Evolutionary conservation across 2,888 invertebrate species (phyloP), one percentile per base, ranked within the genome.

Genomic region (Epinotia nisella): DNA sequence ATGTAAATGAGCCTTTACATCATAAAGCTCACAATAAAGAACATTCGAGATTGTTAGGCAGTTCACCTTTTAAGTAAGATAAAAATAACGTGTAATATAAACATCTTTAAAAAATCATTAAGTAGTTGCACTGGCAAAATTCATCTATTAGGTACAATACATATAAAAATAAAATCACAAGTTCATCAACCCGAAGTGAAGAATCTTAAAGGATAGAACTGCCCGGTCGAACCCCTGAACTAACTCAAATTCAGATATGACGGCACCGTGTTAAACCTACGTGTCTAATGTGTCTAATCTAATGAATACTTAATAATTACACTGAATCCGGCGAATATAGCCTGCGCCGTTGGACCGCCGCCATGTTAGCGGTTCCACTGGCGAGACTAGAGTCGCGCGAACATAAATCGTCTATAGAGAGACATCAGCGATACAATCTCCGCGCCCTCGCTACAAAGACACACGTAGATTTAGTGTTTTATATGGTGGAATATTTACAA

Each of bases 231-330:
- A 85, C 84, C 87, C 87, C 83, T 83, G 90, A 92, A 91, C 92
- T 91, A 92, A 93, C 92, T 91, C 90, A 90, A 93, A 93, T 90
- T 93, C 93, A 93, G 89, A 86, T 87, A 90, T 87, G 90, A 86
- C 92, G 91, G 88, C 88, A 89, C 89, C 87, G 82, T 85, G 80
- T 86, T 90, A 88, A 86, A 78, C 87, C 91, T 92, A 90, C 80
- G 77, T 84, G 82, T 86, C 90, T 89, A 88, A 86, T 64, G 68
- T 66, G 71, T 66, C 75, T 75, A 75, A 83, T 79, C 90, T 90
- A 92, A 85, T 85, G 89, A 92, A 93, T 92, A 92, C 92, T 92
- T 93, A 93, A 87, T 79, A 83, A 87, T 89, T 84, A 90, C 80
- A 83, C 78, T 80, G 88, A 89, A 87, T 85, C 90, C 84, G 88